Percentiles rank a stretch among this genome's conserved stretches.
phyloP scores from a whole-genome alignment of 2,113 vertebrate genomes.

The Chloroceryle aenea region DNA sequence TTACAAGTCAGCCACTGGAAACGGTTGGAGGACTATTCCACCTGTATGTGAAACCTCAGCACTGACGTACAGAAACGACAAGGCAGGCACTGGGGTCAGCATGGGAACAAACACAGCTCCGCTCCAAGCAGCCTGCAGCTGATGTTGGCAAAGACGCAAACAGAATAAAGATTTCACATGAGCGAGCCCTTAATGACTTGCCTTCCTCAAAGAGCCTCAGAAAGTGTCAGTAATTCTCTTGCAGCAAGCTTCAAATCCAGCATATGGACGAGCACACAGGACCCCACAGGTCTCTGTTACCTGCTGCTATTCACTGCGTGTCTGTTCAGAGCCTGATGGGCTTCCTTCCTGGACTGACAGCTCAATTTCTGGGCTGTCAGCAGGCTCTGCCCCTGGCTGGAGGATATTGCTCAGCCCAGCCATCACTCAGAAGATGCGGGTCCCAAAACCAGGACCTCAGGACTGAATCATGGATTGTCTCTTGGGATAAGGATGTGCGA shows the following conservation, averaged over 20 bases:
- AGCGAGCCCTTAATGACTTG: background rate
- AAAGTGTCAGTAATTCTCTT: background rate
- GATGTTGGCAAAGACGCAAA: background rate
- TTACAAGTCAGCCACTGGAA: background rate
- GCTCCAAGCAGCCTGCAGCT: background rate
- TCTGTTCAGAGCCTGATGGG: background rate
- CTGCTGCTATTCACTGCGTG: accelerated
- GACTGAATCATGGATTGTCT: background rate
- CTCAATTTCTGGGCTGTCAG: background rate
- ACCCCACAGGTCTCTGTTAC: background rate
- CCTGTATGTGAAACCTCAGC: background rate
- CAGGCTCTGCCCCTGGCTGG: background rate
- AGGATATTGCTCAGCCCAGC: background rate
- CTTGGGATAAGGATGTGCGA: background rate
- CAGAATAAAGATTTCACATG: background rate
- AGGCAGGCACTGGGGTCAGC: background rate
- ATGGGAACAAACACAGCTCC: background rate
- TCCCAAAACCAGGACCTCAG: background rate
- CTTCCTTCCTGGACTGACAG: background rate
- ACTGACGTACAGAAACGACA: background rate
- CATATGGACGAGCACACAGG: background rate
- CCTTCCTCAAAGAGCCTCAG: background rate
- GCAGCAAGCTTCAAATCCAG: background rate
- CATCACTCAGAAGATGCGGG: background rate
- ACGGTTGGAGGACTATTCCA: background rate